A percentile compares a stretch with the other conserved stretches of the same genome.
phyloP scores from a whole-genome alignment of 2,113 vertebrate species.

The Cettia cetti region DNA sequence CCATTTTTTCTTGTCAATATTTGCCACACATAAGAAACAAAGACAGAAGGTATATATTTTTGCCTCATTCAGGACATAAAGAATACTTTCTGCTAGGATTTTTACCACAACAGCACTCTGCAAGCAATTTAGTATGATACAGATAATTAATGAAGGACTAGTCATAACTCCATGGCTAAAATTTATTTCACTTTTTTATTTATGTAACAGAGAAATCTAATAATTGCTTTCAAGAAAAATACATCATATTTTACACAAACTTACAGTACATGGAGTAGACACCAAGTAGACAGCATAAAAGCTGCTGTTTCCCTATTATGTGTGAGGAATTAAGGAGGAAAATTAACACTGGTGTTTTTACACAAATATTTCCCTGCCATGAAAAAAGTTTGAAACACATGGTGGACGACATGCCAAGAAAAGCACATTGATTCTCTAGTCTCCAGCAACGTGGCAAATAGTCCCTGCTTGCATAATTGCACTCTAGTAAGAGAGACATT shows the following conservation, averaged over 20 bases:
- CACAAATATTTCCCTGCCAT: background rate
- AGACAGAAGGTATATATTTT: background rate
- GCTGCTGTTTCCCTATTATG: background rate
- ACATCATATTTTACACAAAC: background rate
- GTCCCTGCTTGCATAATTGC: slow-evolving; percentile 2
- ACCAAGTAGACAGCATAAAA: background rate
- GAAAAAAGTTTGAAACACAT: background rate
- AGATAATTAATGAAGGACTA: background rate
- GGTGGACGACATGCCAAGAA: background rate
- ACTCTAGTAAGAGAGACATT: background rate
- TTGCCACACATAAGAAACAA: background rate
- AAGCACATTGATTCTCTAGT: background rate
- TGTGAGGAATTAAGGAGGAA: background rate
- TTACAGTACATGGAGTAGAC: background rate
- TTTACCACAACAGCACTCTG: background rate
- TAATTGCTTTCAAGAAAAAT: background rate
- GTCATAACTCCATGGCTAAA: background rate
- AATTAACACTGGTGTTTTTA: background rate
- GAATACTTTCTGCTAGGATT: background rate
- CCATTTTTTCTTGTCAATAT: background rate
- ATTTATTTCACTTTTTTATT: background rate
- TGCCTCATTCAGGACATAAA: background rate
- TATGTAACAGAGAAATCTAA: background rate
- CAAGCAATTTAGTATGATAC: background rate
- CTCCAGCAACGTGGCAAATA: background rate